phyloP scores from a whole-genome alignment of 2,113 vertebrate genomes.

The Orthonyx spaldingii region DNA sequence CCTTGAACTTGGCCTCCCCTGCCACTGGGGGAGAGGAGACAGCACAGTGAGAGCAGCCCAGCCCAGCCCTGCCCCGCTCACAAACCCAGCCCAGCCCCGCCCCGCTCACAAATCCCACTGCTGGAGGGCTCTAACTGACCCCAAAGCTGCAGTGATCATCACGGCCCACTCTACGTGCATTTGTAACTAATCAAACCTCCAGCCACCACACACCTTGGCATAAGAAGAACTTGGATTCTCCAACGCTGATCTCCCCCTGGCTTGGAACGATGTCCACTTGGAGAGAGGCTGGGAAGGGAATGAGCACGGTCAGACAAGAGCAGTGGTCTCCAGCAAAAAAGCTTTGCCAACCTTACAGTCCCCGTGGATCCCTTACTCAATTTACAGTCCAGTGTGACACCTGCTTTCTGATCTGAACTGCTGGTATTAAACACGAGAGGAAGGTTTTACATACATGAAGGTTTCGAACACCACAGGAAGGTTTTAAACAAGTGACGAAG shows the following conservation, averaged over 20 bases:
- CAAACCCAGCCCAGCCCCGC: too few relatives aligned
- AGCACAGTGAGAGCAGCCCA: fast-evolving
- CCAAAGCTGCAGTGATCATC: fast-evolving
- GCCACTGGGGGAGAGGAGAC: constrained; percentile 43
- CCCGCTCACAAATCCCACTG: fast-evolving
- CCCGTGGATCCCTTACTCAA: background rate
- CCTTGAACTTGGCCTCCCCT: constrained; percentile 84
- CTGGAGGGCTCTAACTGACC: background rate
- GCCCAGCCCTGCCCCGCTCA: background rate
- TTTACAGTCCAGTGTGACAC: background rate
- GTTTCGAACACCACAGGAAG: fast-evolving
- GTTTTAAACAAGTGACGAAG: background rate
- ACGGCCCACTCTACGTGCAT: fast-evolving
- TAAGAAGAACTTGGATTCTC: constrained; percentile 98
- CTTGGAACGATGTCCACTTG: constrained; percentile 92
- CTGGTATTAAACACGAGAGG: background rate
- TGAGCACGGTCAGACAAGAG: background rate
- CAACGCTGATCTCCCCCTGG: constrained; percentile 94
- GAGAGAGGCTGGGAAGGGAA: constrained; percentile 80
- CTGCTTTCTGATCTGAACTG: background rate
- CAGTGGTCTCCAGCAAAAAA: background rate
- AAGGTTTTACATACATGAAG: background rate
- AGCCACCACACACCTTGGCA: constrained; percentile 83
- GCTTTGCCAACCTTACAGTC: background rate
- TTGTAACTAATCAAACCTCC: fast-evolving